phyloP scores from a whole-genome alignment of 2,113 vertebrate species.

The Cyphomyrus discorhynchus region DNA sequence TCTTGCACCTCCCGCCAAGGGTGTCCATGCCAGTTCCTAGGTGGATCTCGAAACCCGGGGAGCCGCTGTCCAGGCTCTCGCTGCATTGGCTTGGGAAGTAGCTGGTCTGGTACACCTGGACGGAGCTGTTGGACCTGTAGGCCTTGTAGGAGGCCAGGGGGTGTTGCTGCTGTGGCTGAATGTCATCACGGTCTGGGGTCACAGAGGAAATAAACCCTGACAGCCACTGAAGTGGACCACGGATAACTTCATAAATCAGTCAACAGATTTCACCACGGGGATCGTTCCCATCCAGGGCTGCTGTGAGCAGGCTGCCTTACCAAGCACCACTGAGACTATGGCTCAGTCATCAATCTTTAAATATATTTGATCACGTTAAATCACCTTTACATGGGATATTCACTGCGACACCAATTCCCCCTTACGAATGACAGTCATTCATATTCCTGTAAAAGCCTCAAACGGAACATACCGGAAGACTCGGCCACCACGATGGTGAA shows the following conservation, averaged over 20 bases:
- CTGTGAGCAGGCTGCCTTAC: neutral
- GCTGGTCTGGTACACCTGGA: constrained; percentile 80
- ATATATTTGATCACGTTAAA: neutral
- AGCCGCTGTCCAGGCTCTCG: constrained; percentile 63
- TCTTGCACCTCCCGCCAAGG: constrained; percentile 71
- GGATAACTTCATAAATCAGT: neutral
- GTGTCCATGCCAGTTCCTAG: constrained; percentile 74
- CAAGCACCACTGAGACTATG: neutral
- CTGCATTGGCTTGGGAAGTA: constrained; percentile 85
- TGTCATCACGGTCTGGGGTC: constrained; percentile 62
- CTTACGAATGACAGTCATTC: neutral
- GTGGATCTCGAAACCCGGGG: constrained; percentile 72
- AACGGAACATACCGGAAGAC: constrained; percentile 67
- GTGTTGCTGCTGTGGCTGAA: constrained; percentile 77
- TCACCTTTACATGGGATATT: neutral
- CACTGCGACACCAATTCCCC: neutral
- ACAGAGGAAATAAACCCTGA: neutral
- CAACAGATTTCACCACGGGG: neutral
- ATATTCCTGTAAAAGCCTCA: neutral
- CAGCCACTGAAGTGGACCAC: neutral
- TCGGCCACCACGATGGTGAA: constrained; percentile 84
- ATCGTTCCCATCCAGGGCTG: neutral
- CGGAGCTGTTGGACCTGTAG: constrained; percentile 77
- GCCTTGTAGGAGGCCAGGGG: constrained; percentile 87
- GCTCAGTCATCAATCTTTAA: neutral